Evolutionary conservation across 2,797 vertebrate genomes (phyloP).

Genomic region (Rhabdomys pumilio): DNA sequence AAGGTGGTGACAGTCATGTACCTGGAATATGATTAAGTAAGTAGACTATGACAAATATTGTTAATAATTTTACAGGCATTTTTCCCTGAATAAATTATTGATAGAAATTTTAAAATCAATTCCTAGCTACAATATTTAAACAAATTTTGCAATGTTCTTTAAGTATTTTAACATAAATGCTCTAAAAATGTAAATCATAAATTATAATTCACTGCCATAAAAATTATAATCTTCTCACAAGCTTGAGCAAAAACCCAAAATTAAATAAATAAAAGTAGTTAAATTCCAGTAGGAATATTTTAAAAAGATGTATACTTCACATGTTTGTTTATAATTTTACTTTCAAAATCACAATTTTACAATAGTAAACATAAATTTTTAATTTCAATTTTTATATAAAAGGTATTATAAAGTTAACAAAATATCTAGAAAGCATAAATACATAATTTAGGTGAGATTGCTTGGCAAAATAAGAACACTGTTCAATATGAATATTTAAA

Average conservation of each 20-base stretch:
- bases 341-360: slow-evolving; percentile 38
- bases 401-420: slow-evolving; percentile 43
- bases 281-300: not conserved
- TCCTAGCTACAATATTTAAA: not conserved
- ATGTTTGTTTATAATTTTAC: slow-evolving; percentile 61
- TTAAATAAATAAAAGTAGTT: slow-evolving; percentile 33
- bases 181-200: slow-evolving; percentile 50
- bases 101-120: slow-evolving; percentile 50
- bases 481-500: slow-evolving; percentile 43
- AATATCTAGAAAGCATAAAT: slow-evolving; percentile 34
- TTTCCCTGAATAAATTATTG: slow-evolving; percentile 35
- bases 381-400: slow-evolving; percentile 46
- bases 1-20: slow-evolving; percentile 33
- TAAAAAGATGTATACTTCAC: slow-evolving; percentile 16
- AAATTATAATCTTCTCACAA: slow-evolving; percentile 52
- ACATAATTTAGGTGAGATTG: slow-evolving; percentile 34
- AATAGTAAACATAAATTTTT: not conserved
- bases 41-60: slow-evolving; percentile 9
- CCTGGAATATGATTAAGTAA: not conserved
- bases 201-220: slow-evolving; percentile 17
- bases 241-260: slow-evolving; percentile 37
- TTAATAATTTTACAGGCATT: slow-evolving; percentile 1
- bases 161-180: slow-evolving; percentile 11
- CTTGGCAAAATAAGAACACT: slow-evolving; percentile 30
- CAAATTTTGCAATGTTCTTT: slow-evolving; percentile 17